Base-by-base conservation (phyloP, 1,140 invertebrate species). In the Drosophila mayri region DNA sequence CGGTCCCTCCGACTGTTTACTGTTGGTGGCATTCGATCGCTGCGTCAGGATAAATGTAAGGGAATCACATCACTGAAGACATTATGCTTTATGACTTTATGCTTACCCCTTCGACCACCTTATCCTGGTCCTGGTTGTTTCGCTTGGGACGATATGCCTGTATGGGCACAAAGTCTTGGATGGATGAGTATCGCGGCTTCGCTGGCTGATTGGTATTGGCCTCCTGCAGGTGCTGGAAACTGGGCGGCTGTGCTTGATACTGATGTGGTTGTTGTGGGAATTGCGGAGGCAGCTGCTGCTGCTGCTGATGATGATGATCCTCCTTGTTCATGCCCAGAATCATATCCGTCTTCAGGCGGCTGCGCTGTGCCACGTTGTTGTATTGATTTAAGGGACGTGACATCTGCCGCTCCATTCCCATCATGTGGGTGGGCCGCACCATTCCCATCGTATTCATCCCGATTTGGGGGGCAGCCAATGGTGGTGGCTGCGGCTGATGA, bases 111-210 rank as follows among this genome's bases (percentile, higher is more conserved):
- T 66, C 35, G 14, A 38, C 0, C 2, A 41, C 68, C 12, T 22
- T 55, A 1, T 47, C 20, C 14, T 47, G 46, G 7, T 8, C 35
- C 43, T 9, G 41, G 16, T 2, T 59, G 66, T 7, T 44, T 44
- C 11, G 44, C 40, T 68, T 88, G 1, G 85, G 76, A 14, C 84
- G 76, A 54, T 90, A 90, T 9, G 84, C 84, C 68, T 88, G 84
- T 1, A 81, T 88, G 50, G 84, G 84, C 30, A 88, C 81, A 72
- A 88, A 88, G 44, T 81, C 84, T 16, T 81, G 54, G 12, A 88
- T 84, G 32, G 76, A 55, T 14, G 76, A 67, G n/a, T 54, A 54
- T 1, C 79, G 70, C 9, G 59, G 63, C 35, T n/a, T 16, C 5
- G 35, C 2, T 14, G 16, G 37, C 41, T 55, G 25, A 4, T 25